Base-by-base conservation (phyloP, 2,113 vertebrate species). In the Ranitomeya imitator region DNA sequence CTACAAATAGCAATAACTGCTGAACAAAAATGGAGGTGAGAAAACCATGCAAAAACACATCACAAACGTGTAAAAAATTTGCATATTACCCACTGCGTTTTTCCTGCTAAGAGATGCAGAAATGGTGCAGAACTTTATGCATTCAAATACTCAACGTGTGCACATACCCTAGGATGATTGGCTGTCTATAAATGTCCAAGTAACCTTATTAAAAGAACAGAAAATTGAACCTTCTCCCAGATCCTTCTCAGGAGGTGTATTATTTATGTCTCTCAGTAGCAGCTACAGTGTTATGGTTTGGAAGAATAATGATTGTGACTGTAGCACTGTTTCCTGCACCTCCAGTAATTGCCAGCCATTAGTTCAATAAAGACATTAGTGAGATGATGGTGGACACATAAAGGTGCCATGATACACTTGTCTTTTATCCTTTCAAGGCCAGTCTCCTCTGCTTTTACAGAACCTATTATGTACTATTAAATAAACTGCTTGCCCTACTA, bases 311-410 rank as follows among this genome's bases (percentile, higher is more conserved):
- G 85, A 79, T 67, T 79, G 85, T 52, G 60, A 63, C n/a, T 16
- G 71, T 45, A 52, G 51, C 8, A 16, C 52, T 52, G 69, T 26
- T 51, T 23, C 59, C 45, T 78, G 61, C 85, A 23, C 51, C 77
- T 57, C 2, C 65, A 86, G 85, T 69, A 86, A 86, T 86, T 65
- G n/a, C 85, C 55, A 69, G 65, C 77, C 45, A 80, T 80, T 51
- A 79, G 60, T 86, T 80, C 51, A 79, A 79, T 86, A 80, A 79
- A 86, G 74, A 86, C 83, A 85, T 86, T 79, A 86, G 59, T 23
- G 60, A 86, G 76, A 51, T 31, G 61, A 69, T 86, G 61, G 71
- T 55, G 76, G 85, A 86, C 85, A 85, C 59, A 80, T 69, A 79
- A 67, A 80, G 76, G 51, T 15, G n/a, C 23, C 85, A 79, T 86